Evolutionary conservation across 2,888 invertebrate species (phyloP).

Genomic region (Sinelater perroti): DNA sequence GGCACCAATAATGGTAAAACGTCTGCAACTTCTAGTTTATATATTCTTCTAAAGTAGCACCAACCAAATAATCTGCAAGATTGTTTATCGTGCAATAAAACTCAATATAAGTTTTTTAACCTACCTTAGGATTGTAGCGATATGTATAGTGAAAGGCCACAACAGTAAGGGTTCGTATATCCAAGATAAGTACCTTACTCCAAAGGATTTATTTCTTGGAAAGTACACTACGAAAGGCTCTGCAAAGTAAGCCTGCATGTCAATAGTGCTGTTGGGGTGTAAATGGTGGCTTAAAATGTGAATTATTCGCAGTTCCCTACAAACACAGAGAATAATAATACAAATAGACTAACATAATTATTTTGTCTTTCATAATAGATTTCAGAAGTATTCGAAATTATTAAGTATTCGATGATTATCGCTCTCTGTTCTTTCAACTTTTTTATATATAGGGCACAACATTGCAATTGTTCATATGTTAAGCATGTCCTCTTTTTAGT

Average conservation of each 20-base stretch:
- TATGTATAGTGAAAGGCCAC: conserved; percentile 41
- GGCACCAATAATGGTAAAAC: not conserved
- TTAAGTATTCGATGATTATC: too few species aligned
- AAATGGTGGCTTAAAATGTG: conserved; percentile 82
- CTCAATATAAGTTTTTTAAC: not conserved
- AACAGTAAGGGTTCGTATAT: conserved; percentile 61
- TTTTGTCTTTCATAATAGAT: too few species aligned
- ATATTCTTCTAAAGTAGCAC: not conserved
- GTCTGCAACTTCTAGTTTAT: not conserved
- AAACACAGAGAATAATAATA: conserved; percentile 8
- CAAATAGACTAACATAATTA: not conserved
- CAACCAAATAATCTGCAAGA: not conserved
- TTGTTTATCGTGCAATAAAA: not conserved
- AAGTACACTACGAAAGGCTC: conserved; percentile 75
- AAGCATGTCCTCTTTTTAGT: too few species aligned
- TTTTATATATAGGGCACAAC: too few species aligned
- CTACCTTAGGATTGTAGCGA: conserved; percentile 30
- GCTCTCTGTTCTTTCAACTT: too few species aligned
- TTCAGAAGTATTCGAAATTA: too few species aligned
- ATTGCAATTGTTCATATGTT: too few species aligned
- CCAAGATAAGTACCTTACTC: conserved; percentile 64
- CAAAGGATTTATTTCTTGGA: conserved; percentile 65
- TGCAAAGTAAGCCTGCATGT: conserved; percentile 74
- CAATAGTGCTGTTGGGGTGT: conserved; percentile 79
- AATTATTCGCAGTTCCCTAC: conserved; percentile 65